Percentiles rank a stretch among this genome's conserved stretches.
Evolutionary conservation across 2,113 vertebrate species (phyloP).

Genomic region (Collichthys lucidus): DNA sequence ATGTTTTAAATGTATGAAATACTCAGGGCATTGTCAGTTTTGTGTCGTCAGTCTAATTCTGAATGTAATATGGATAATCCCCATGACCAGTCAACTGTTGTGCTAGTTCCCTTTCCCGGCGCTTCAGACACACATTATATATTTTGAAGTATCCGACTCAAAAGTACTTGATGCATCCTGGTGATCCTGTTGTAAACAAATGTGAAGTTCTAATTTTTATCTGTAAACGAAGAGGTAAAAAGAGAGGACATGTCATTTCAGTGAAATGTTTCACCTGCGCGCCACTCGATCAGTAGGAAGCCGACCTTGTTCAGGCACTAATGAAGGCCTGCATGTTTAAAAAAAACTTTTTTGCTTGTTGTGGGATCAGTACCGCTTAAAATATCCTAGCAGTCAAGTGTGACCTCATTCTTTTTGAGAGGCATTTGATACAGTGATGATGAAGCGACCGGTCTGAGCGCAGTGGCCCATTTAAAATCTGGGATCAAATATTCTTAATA

Average conservation of each 20-base stretch:
- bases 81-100: not conserved
- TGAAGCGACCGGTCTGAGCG: not conserved
- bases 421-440: slow-evolving; percentile 36
- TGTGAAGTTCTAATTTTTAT: not conserved
- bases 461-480: slow-evolving; percentile 10
- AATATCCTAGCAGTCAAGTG: slow-evolving; percentile 36
- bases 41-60: not conserved
- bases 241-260: not conserved
- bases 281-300: not conserved
- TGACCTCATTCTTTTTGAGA: slow-evolving; percentile 40
- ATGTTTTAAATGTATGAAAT: not conserved
- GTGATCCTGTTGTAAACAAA: not conserved
- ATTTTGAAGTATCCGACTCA: not conserved
- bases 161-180: not conserved
- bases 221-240: not conserved
- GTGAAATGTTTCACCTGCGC: not conserved
- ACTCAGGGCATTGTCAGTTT: not conserved
- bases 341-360: slow-evolving; percentile 10
- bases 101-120: not conserved
- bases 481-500: slow-evolving; percentile 15
- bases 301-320: slow-evolving; percentile 1
- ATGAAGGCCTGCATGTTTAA: slow-evolving; percentile 1
- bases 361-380: slow-evolving; percentile 31
- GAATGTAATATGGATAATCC: slow-evolving; percentile 17
- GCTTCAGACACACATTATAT: not conserved